Percentiles rank a stretch among this genome's conserved stretches.
phyloP scores from a whole-genome alignment of 2,113 vertebrate genomes.

The Balaenoptera acutorostrata region DNA sequence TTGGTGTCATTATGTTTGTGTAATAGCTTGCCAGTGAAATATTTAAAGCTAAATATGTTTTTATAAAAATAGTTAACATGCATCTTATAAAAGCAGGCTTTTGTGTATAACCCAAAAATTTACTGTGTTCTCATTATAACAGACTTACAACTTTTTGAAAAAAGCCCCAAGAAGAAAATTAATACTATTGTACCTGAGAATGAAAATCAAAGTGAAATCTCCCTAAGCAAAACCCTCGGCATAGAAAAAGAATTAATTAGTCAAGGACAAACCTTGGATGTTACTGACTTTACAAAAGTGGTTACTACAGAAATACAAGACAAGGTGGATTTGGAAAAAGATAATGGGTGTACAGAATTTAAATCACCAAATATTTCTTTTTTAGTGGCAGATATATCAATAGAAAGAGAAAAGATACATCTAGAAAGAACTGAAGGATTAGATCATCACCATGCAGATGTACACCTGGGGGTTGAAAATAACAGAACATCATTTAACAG shows the following conservation, averaged over 20 bases:
- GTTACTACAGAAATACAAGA: conserved; percentile 51
- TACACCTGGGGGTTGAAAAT: conserved; percentile 22
- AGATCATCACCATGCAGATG: conserved; percentile 50
- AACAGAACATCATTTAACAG: conserved; percentile 7
- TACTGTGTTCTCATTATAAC: conserved; percentile 57
- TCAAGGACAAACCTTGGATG: conserved; percentile 60
- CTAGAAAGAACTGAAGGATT: conserved; percentile 54
- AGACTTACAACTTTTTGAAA: conserved; percentile 75
- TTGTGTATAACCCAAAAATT: background rate
- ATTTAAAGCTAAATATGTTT: conserved; percentile 30
- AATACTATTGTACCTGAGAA: conserved; percentile 51
- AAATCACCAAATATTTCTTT: conserved; percentile 40
- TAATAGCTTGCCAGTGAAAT: conserved; percentile 7
- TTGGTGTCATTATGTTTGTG: background rate
- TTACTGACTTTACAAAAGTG: conserved; percentile 67
- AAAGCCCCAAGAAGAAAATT: conserved; percentile 66
- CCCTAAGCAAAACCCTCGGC: conserved; percentile 73
- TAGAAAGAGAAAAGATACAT: conserved; percentile 47
- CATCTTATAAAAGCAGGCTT: background rate
- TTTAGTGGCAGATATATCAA: background rate
- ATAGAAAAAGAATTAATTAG: conserved; percentile 64
- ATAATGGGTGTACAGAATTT: conserved; percentile 50
- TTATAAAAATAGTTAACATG: background rate
- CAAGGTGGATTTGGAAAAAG: conserved; percentile 47
- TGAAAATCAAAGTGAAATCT: conserved; percentile 78